These are phyloP conservation scores for Dasyurus viverrinus DNA, from an alignment of 2,113 vertebrate species.

Conservation along the genomic window DNA sequence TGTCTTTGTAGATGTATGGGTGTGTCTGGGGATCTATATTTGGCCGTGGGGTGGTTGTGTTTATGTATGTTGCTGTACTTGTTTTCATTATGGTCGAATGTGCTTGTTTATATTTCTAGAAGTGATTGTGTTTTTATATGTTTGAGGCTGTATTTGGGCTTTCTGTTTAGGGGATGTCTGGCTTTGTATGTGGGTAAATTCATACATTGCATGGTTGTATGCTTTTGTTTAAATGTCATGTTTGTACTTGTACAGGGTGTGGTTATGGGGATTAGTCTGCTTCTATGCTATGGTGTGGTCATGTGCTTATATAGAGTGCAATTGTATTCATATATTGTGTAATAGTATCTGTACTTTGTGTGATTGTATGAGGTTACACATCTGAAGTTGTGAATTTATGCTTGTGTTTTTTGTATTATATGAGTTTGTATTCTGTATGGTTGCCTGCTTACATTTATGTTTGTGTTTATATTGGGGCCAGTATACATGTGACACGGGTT, in stretches of 20 bases:
- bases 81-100: neutral
- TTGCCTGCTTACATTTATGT: neutral
- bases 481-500: too few species aligned
- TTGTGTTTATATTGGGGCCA: neutral
- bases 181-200: neutral
- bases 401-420: neutral
- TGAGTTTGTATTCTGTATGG: neutral
- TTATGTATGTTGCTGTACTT: neutral
- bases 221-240: too few species aligned
- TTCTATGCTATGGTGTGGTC: neutral
- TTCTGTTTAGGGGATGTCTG: neutral
- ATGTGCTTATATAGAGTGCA: accelerated
- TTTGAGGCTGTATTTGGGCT: neutral
- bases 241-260: neutral
- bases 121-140: neutral
- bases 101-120: neutral
- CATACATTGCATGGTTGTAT: neutral
- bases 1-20: neutral
- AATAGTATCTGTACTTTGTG: too few species aligned
- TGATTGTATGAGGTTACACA: neutral
- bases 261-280: neutral
- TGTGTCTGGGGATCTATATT: neutral
- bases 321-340: neutral
- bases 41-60: neutral
- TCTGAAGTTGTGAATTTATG: too few species aligned